A percentile compares a stretch with the other conserved stretches of the same genome.
phyloP scores from a whole-genome alignment of 2,113 vertebrate genomes.

The Pagrus major region DNA sequence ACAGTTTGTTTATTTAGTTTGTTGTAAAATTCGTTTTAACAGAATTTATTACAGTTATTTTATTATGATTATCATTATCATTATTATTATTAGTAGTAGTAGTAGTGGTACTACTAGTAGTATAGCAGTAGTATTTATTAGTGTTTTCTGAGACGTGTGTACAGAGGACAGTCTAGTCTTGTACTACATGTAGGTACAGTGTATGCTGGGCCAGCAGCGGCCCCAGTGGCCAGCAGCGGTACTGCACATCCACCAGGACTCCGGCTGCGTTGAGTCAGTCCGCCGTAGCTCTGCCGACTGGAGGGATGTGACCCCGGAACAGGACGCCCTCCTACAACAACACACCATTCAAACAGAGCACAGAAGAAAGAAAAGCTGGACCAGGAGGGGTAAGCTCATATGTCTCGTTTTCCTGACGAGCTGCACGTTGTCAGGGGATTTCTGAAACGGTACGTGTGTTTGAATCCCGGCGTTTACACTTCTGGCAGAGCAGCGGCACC shows the following conservation, averaged over 20 bases:
- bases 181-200: background rate
- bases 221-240: slow-evolving; percentile 59
- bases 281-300: slow-evolving; percentile 80
- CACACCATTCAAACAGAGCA: slow-evolving; percentile 84
- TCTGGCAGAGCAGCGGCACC: slow-evolving; percentile 68
- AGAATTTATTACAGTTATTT: too few relatives aligned
- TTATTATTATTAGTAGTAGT: too few relatives aligned
- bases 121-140: background rate
- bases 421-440: background rate
- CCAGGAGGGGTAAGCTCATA: slow-evolving; percentile 85
- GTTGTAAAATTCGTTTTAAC: too few relatives aligned
- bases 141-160: background rate
- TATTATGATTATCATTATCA: too few relatives aligned
- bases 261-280: slow-evolving; percentile 69
- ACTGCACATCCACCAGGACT: slow-evolving; percentile 55
- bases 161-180: too few relatives aligned
- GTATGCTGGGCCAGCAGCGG: slow-evolving; percentile 33
- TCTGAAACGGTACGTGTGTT: slow-evolving; percentile 11
- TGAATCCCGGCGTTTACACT: slow-evolving; percentile 47
- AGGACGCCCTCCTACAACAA: slow-evolving; percentile 85
- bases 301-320: slow-evolving; percentile 90
- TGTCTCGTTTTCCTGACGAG: slow-evolving; percentile 6
- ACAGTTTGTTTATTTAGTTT: too few relatives aligned
- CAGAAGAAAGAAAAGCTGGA: slow-evolving; percentile 85
- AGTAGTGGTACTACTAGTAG: too few relatives aligned